phyloP scores from a whole-genome alignment of 2,797 vertebrate genomes.

The Graptemys geographica region DNA sequence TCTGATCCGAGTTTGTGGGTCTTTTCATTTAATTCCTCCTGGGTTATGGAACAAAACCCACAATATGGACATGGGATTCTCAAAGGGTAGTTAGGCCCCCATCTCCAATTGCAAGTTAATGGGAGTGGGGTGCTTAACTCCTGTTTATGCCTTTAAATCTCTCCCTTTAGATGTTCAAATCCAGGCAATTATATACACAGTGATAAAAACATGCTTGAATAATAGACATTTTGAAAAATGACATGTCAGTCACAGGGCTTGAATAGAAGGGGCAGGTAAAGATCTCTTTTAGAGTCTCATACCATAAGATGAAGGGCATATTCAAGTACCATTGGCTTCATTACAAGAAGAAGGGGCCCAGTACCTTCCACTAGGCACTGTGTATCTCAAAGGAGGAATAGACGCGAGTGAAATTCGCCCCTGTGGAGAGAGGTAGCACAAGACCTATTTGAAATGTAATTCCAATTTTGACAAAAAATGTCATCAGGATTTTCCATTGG shows the following conservation, averaged over 20 bases:
- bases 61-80: background rate
- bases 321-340: background rate
- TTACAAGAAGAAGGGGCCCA: background rate
- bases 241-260: background rate
- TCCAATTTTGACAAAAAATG: no score
- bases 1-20: background rate
- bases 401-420: background rate
- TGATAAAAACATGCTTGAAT: background rate
- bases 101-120: background rate
- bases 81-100: background rate
- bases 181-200: background rate
- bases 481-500: no score
- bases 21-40: background rate
- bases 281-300: background rate
- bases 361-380: background rate
- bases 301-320: background rate
- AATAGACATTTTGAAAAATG: background rate
- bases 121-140: background rate
- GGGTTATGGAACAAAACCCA: background rate
- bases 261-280: background rate
- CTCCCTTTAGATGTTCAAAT: background rate
- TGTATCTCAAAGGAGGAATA: background rate
- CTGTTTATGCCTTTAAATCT: background rate
- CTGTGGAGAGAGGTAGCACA: background rate
- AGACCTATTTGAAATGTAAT: no score